A percentile compares a stretch with the other conserved stretches of the same genome.
phyloP scores from a whole-genome alignment of 2,797 vertebrate genomes.

The Cheirogaleus major region DNA sequence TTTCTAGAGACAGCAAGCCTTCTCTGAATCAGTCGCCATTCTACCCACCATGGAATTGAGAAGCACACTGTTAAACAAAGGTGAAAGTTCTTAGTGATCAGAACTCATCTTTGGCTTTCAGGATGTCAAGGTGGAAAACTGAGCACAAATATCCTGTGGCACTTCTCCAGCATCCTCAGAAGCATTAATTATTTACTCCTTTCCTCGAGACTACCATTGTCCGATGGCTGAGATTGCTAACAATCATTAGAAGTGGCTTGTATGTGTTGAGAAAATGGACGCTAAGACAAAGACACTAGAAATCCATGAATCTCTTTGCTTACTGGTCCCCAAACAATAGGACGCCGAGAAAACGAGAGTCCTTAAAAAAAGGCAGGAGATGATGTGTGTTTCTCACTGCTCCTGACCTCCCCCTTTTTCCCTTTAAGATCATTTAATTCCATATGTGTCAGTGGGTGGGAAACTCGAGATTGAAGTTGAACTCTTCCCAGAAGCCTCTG shows the following conservation, averaged over 20 bases:
- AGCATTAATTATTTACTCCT: neutral
- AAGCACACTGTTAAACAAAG: neutral
- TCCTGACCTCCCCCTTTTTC: neutral
- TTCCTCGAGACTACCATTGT: neutral
- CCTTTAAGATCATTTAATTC: neutral
- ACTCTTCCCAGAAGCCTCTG: neutral
- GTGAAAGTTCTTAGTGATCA: neutral
- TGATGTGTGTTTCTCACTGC: neutral
- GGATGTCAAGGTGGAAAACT: neutral
- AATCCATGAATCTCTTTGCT: neutral
- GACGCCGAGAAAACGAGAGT: neutral
- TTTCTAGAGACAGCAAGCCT: constrained; percentile 24
- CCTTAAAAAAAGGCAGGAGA: neutral
- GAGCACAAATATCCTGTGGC: neutral
- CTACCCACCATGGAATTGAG: neutral
- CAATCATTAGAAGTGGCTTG: neutral
- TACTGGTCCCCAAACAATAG: neutral
- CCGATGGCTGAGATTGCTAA: neutral
- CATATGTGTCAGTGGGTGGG: neutral
- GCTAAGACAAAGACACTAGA: neutral
- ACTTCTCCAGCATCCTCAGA: constrained; percentile 1
- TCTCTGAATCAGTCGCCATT: neutral
- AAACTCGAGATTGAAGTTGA: neutral
- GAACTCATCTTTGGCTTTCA: neutral
- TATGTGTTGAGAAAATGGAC: neutral